A percentile compares a stretch with the other conserved stretches of the same genome.
Conservation (phyloP, 2,113 vertebrate genomes). For the Tetrax tetrax region DNA sequence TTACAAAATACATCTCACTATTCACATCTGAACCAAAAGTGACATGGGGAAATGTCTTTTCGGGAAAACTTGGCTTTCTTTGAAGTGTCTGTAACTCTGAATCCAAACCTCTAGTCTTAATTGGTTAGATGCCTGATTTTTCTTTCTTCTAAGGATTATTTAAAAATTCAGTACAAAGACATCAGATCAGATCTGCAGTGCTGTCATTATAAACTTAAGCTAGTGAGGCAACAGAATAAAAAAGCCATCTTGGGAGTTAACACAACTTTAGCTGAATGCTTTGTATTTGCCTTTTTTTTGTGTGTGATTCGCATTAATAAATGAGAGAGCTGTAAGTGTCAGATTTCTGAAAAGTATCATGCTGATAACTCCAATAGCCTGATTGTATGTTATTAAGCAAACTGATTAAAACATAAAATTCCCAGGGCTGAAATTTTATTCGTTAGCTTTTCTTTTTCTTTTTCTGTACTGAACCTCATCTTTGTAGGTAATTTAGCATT, state of each 20-base stretch:
- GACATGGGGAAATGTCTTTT: slow-evolving; percentile 24
- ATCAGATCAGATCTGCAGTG: slow-evolving; percentile 27
- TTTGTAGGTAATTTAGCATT: slow-evolving; percentile 26
- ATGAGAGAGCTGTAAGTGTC: slow-evolving; percentile 77
- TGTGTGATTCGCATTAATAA: slow-evolving; percentile 74
- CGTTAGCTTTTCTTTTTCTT: slow-evolving; percentile 13
- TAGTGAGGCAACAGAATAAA: slow-evolving; percentile 44
- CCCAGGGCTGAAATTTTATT: slow-evolving; percentile 28
- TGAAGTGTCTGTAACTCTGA: slow-evolving; percentile 22
- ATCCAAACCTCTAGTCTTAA: slow-evolving; percentile 9
- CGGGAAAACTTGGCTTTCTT: slow-evolving; percentile 16
- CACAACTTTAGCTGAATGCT: slow-evolving; percentile 41
- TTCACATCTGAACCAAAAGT: not conserved
- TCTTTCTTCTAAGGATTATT: slow-evolving; percentile 32
- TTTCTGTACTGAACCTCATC: not conserved
- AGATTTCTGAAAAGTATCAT: slow-evolving; percentile 81
- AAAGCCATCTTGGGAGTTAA: slow-evolving; percentile 66
- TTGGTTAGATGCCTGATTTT: slow-evolving; percentile 50
- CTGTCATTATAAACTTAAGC: slow-evolving; percentile 54
- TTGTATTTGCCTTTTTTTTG: slow-evolving; percentile 61
- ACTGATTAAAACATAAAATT: slow-evolving; percentile 74
- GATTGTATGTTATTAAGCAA: slow-evolving; percentile 85
- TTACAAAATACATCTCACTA: not conserved
- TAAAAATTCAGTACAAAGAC: slow-evolving; percentile 55
- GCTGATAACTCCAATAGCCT: slow-evolving; percentile 75